These are phyloP conservation scores for Therioaphis trifolii DNA, from an alignment of 2,888 invertebrate species.

Conservation along the genomic window DNA sequence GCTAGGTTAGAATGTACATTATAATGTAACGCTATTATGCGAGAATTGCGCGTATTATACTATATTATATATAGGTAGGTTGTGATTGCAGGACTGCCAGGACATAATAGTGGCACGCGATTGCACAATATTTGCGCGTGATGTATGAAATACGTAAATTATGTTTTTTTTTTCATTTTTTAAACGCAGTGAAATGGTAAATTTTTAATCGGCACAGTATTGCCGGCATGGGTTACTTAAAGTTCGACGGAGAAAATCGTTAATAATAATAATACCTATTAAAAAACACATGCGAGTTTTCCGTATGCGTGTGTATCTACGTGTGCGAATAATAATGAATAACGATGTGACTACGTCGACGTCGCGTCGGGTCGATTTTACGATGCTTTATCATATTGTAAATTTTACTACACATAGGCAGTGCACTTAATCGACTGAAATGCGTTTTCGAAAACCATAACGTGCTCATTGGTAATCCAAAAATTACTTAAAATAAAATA, in stretches of 20 bases:
- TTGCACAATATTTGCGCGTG: background rate
- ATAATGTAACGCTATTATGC: background rate
- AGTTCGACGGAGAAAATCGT: background rate
- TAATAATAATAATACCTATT: no score
- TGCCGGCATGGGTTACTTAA: no score
- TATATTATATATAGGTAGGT: no score
- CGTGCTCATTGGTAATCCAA: no score
- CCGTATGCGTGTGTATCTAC: background rate
- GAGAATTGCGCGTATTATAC: background rate
- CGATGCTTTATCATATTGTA: no score
- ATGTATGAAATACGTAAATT: conserved; percentile 5
- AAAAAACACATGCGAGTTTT: background rate
- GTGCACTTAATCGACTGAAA: no score
- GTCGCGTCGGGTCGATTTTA: no score
- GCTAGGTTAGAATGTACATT: conserved; percentile 26
- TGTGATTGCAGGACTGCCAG: background rate
- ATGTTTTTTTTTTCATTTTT: background rate
- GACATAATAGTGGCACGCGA: conserved; percentile 25
- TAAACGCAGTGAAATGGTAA: background rate
- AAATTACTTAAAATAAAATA: no score
- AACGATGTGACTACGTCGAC: no score
- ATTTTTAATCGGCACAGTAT: conserved; percentile 10
- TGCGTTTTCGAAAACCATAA: no score
- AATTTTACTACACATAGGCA: no score
- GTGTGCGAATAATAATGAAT: no score